A percentile compares a stretch with the other conserved stretches of the same genome.
phyloP scores from a whole-genome alignment of 2,888 invertebrate genomes.

The Mythimna impura region DNA sequence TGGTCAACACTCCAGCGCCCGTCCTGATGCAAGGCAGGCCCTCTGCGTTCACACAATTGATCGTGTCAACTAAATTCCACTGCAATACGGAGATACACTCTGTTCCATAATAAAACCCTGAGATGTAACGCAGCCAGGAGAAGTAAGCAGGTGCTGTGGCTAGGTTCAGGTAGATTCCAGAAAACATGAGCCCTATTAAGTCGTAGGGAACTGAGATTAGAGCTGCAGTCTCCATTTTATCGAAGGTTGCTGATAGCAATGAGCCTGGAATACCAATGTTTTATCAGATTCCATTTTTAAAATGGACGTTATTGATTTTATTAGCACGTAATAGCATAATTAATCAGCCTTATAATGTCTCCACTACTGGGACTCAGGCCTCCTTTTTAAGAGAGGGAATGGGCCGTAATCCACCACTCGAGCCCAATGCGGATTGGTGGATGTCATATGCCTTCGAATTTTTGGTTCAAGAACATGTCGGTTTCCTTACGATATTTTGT shows the following conservation, averaged over 20 bases:
- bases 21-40: conserved; percentile 91
- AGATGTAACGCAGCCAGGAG: conserved; percentile 91
- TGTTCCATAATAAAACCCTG: conserved; percentile 93
- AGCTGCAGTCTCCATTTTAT: conserved; percentile 92
- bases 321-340: no score
- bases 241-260: conserved; percentile 93
- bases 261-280: conserved; percentile 85
- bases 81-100: conserved; percentile 93
- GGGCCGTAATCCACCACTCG: no score
- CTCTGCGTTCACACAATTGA: conserved; percentile 90
- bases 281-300: conserved; percentile 33
- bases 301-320: no score
- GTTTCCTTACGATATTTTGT: not conserved
- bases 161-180: conserved; percentile 92
- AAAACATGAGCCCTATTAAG: conserved; percentile 91
- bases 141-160: conserved; percentile 88
- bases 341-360: no score
- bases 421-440: no score
- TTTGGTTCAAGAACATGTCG: no score
- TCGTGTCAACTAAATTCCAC: conserved; percentile 91
- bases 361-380: no score
- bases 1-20: conserved; percentile 90
- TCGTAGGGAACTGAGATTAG: conserved; percentile 93
- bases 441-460: no score
- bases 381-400: no score